Conservation (phyloP, 2,888 invertebrate genomes). For the Stenolophus ochropezus region DNA sequence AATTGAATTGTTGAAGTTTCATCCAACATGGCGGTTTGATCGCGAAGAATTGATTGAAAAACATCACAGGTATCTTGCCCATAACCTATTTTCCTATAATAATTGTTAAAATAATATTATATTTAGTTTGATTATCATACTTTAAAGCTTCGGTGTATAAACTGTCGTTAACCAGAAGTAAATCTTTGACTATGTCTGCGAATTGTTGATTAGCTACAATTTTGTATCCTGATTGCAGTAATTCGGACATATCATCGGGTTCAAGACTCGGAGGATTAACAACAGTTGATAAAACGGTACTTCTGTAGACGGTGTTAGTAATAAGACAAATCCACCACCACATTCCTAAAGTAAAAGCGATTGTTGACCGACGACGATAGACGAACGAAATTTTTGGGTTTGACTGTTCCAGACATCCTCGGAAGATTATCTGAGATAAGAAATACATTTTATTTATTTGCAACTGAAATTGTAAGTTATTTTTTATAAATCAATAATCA, state of each 20-base stretch:
- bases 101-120: not conserved
- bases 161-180: slow-evolving; percentile 57
- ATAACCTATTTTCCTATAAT: slow-evolving; percentile 39
- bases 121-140: slow-evolving; percentile 15
- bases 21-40: slow-evolving; percentile 60
- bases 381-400: slow-evolving; percentile 11
- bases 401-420: slow-evolving; percentile 31
- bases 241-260: slow-evolving; percentile 54
- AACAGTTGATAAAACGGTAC: slow-evolving; percentile 58
- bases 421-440: slow-evolving; percentile 28
- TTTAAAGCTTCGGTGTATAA: slow-evolving; percentile 38
- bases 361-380: slow-evolving; percentile 14
- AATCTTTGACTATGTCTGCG: slow-evolving; percentile 55
- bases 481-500: not conserved
- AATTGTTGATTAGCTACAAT: slow-evolving; percentile 58
- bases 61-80: slow-evolving; percentile 58
- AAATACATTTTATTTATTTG: not conserved
- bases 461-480: not conserved
- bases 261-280: slow-evolving; percentile 61
- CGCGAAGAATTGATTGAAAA: slow-evolving; percentile 55
- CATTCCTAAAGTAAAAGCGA: slow-evolving; percentile 41
- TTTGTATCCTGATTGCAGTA: slow-evolving; percentile 53
- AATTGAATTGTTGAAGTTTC: slow-evolving; percentile 61
- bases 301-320: slow-evolving; percentile 60
- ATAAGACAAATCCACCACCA: slow-evolving; percentile 60